Conservation (phyloP, 2,113 vertebrate species). For the Sciurus niger region DNA sequence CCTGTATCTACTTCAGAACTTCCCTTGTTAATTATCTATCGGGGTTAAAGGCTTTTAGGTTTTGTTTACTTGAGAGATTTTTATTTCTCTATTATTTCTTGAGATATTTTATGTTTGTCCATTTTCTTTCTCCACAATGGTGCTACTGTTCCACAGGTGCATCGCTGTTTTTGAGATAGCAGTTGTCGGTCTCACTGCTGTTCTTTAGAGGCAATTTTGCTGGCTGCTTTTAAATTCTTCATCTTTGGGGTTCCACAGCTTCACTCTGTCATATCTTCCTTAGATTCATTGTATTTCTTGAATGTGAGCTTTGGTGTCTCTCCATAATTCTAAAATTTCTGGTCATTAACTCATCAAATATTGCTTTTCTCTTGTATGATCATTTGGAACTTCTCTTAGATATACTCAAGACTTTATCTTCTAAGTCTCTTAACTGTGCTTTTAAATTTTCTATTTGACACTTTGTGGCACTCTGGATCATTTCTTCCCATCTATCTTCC, state of each 20-base stretch:
- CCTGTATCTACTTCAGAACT: constrained; percentile 27
- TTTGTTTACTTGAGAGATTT: constrained; percentile 46
- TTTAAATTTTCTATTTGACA: constrained; percentile 56
- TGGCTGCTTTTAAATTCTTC: constrained; percentile 35
- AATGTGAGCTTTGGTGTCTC: constrained; percentile 31
- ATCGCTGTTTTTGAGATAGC: background rate
- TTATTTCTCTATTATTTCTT: constrained; percentile 11
- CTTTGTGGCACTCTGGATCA: constrained; percentile 41
- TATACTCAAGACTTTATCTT: background rate
- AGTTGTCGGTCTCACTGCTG: background rate
- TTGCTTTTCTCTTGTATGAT: constrained; percentile 22
- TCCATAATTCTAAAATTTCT: constrained; percentile 11
- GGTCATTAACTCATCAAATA: constrained; percentile 12
- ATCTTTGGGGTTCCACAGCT: constrained; percentile 8
- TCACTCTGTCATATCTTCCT: background rate
- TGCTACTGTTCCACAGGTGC: background rate
- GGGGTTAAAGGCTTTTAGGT: background rate
- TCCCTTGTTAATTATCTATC: constrained; percentile 25
- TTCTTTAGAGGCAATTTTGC: constrained; percentile 32
- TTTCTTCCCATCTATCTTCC: constrained; percentile 74
- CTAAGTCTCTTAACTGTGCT: constrained; percentile 1
- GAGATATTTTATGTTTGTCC: background rate
- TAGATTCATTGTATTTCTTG: constrained; percentile 13
- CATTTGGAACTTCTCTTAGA: background rate
- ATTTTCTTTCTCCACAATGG: background rate